A percentile compares a stretch with the other conserved stretches of the same genome.
Conservation (phyloP, 2,888 invertebrate species). For the Lampropteryx suffumata region DNA sequence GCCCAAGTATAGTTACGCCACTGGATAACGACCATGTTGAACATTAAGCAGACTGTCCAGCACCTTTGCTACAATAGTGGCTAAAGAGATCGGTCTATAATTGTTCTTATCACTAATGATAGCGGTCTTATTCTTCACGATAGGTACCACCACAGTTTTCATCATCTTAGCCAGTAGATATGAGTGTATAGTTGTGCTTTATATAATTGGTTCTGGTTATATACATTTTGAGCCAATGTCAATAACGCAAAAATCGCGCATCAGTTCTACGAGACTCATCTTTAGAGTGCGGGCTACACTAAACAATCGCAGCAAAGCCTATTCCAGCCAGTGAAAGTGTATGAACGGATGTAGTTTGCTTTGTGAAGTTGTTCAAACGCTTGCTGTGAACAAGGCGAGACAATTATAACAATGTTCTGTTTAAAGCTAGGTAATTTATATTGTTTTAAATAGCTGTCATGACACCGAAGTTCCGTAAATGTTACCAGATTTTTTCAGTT, state of each 20-base stretch:
- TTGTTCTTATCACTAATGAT: too few species aligned
- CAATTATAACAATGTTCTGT: slow-evolving; percentile 23
- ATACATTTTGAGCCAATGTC: too few species aligned
- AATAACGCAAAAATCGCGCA: neutral
- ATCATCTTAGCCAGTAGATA: too few species aligned
- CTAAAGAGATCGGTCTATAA: too few species aligned
- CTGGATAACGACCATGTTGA: too few species aligned
- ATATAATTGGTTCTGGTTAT: too few species aligned
- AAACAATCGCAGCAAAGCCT: slow-evolving; percentile 52
- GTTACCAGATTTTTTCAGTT: neutral
- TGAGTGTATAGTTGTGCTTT: too few species aligned
- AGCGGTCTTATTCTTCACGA: too few species aligned
- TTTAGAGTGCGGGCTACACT: slow-evolving; percentile 22
- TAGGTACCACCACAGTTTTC: too few species aligned
- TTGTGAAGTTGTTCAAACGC: slow-evolving; percentile 21
- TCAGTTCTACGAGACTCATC: neutral
- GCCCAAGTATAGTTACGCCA: too few species aligned
- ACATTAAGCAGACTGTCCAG: too few species aligned
- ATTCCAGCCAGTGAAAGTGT: slow-evolving; percentile 57
- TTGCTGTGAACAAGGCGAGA: slow-evolving; percentile 25
- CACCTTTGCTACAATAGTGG: too few species aligned
- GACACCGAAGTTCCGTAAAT: neutral
- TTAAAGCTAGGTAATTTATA: slow-evolving; percentile 4
- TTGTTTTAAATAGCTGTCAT: neutral
- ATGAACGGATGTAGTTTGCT: slow-evolving; percentile 35